Conservation (phyloP, 1,140 invertebrate genomes). For the Drosophila melanica region DNA sequence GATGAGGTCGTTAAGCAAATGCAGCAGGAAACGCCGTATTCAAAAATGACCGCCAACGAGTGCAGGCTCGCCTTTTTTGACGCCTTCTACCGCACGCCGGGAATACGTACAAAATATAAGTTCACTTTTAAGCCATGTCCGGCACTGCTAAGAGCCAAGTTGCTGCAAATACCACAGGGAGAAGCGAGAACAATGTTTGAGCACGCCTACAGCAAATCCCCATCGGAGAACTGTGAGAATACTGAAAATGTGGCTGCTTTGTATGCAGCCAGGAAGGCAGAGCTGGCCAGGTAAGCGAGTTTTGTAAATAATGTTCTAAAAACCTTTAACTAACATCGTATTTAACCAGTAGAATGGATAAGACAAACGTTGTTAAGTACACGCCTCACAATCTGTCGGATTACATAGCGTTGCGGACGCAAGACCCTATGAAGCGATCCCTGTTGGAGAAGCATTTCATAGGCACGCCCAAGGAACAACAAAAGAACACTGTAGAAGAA, state of each 20-base stretch:
- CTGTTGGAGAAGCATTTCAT: conserved; percentile 23
- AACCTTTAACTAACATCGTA: neutral
- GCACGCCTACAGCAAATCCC: neutral
- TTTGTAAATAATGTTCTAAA: neutral
- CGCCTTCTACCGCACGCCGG: conserved; percentile 35
- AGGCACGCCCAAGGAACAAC: neutral
- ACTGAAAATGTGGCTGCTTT: neutral
- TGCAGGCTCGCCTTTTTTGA: conserved; percentile 29
- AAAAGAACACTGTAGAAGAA: neutral
- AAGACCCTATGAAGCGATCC: neutral
- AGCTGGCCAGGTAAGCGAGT: conserved; percentile 27
- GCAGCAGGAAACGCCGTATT: conserved; percentile 26
- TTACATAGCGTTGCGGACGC: conserved; percentile 1
- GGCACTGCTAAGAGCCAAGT: neutral
- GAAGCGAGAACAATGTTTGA: neutral
- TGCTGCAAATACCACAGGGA: conserved; percentile 13
- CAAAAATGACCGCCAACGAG: neutral
- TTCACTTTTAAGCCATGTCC: conserved; percentile 28
- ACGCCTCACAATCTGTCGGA: conserved; percentile 7
- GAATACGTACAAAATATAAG: conserved; percentile 36
- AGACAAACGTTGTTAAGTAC: conserved; percentile 13
- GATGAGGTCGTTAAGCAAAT: conserved; percentile 40
- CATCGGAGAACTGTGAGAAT: neutral
- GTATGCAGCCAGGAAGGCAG: conserved; percentile 5
- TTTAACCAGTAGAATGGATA: conserved; percentile 10